Evolutionary conservation across 2,888 invertebrate genomes (phyloP).

Genomic region (Eupithecia pulchellata): DNA sequence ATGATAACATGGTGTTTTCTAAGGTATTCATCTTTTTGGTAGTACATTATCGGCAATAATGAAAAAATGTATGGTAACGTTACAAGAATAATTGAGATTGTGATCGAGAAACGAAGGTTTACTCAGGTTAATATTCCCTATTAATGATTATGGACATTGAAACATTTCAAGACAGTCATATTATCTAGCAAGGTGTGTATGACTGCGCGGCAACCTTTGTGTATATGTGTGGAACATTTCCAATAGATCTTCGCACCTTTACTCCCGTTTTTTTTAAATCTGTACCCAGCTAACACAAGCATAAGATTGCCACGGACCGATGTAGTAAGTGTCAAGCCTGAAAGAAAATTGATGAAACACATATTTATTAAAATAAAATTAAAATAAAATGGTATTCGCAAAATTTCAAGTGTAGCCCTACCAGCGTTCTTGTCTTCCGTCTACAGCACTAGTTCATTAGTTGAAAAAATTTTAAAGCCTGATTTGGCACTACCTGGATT

Average conservation of each 20-base stretch:
- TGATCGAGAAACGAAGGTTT: neutral
- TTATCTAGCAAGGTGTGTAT: neutral
- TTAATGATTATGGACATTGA: neutral
- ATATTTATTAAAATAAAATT: no score
- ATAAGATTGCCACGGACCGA: constrained; percentile 18
- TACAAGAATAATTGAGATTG: neutral
- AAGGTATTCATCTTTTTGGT: neutral
- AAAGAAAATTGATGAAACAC: neutral
- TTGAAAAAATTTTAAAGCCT: no score
- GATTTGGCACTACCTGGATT: no score
- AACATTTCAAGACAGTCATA: neutral
- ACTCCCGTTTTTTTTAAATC: neutral
- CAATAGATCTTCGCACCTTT: neutral
- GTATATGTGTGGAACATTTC: neutral
- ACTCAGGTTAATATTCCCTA: neutral
- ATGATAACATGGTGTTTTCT: neutral
- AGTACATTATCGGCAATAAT: neutral
- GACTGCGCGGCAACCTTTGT: neutral
- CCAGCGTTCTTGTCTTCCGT: no score
- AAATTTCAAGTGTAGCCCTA: no score
- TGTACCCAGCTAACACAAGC: neutral
- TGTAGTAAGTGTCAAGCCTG: neutral
- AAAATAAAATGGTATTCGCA: no score
- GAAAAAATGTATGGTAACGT: neutral
- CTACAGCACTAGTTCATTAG: no score